phyloP scores from a whole-genome alignment of 1,140 invertebrate genomes.

The Pseudomyrmex pallidus region DNA sequence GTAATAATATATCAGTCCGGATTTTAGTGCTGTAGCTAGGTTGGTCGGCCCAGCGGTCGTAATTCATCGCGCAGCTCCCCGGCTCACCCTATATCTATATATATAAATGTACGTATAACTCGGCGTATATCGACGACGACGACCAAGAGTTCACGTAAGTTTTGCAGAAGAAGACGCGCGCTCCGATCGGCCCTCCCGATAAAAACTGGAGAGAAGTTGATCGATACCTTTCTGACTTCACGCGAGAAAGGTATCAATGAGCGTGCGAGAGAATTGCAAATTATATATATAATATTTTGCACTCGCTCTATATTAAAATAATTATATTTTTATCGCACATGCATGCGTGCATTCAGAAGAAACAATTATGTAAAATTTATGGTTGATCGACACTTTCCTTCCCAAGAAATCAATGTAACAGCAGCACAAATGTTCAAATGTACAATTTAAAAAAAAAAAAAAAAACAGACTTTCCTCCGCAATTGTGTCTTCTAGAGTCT shows the following conservation, averaged over 20 bases:
- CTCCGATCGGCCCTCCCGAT: slow-evolving; percentile 34
- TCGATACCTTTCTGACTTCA: not conserved
- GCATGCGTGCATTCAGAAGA: no score
- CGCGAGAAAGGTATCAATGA: not conserved
- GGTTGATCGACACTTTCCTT: no score
- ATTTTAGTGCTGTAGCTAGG: slow-evolving; percentile 84
- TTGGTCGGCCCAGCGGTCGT: slow-evolving; percentile 84
- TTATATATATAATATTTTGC: not conserved
- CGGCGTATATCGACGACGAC: slow-evolving; percentile 51
- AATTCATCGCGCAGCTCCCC: slow-evolving; percentile 82
- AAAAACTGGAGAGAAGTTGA: slow-evolving; percentile 41
- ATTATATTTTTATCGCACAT: no score
- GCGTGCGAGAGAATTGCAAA: not conserved
- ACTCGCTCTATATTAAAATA: no score
- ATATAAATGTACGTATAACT: slow-evolving; percentile 51
- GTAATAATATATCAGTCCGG: slow-evolving; percentile 86
- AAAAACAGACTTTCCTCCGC: no score
- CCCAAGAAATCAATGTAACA: no score
- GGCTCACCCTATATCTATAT: slow-evolving; percentile 73
- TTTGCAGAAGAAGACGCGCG: slow-evolving; percentile 29
- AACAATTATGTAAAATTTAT: no score
- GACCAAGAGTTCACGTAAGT: slow-evolving; percentile 51
- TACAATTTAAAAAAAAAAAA: no score
- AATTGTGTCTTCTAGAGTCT: not conserved
- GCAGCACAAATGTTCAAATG: no score